Percentiles rank a stretch among this genome's conserved stretches.
These are phyloP conservation scores for Euura saliciscinereae DNA, from an alignment of 1,140 invertebrate species.

Conservation along the genomic window DNA sequence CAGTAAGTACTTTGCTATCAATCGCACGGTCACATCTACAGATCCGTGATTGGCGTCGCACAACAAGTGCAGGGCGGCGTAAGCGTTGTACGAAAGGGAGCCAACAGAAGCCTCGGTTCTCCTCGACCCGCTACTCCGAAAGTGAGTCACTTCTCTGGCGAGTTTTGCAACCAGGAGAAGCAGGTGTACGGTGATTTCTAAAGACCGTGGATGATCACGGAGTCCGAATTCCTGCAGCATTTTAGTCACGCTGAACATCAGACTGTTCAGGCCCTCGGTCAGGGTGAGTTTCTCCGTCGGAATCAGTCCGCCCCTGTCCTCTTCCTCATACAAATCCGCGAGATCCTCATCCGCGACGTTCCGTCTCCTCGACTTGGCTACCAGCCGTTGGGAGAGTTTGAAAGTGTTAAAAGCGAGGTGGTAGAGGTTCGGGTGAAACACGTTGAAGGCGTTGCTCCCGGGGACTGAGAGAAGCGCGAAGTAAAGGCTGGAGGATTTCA, in stretches of 20 bases:
- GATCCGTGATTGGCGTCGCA: conserved; percentile 60
- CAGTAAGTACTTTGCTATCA: conserved; percentile 60
- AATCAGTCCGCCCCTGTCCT: conserved; percentile 35
- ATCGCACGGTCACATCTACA: conserved; percentile 49
- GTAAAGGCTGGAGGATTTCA: conserved; percentile 58
- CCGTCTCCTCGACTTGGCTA: conserved; percentile 33
- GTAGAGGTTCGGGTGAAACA: conserved; percentile 66
- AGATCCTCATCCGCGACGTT: conserved; percentile 25
- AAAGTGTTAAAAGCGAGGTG: conserved; percentile 59
- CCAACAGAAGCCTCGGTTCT: conserved; percentile 35
- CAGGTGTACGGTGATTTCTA: conserved; percentile 57
- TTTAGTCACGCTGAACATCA: conserved; percentile 56
- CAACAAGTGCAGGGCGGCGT: conserved; percentile 54
- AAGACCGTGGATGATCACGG: conserved; percentile 54
- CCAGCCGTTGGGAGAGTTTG: conserved; percentile 46
- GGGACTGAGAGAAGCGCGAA: conserved; percentile 58
- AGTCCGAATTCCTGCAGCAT: conserved; percentile 59
- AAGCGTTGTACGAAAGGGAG: conserved; percentile 57
- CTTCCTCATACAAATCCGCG: conserved; percentile 36
- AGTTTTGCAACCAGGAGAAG: conserved; percentile 59
- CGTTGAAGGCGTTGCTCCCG: conserved; percentile 63
- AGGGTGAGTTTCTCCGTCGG: conserved; percentile 40
- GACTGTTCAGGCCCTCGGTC: conserved; percentile 42
- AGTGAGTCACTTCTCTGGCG: conserved; percentile 49
- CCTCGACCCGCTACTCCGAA: conserved; percentile 28